A percentile compares a stretch with the other conserved stretches of the same genome.
These are phyloP conservation scores for Antennarius maculatus DNA, from an alignment of 2,797 vertebrate species.

Conservation along the genomic window DNA sequence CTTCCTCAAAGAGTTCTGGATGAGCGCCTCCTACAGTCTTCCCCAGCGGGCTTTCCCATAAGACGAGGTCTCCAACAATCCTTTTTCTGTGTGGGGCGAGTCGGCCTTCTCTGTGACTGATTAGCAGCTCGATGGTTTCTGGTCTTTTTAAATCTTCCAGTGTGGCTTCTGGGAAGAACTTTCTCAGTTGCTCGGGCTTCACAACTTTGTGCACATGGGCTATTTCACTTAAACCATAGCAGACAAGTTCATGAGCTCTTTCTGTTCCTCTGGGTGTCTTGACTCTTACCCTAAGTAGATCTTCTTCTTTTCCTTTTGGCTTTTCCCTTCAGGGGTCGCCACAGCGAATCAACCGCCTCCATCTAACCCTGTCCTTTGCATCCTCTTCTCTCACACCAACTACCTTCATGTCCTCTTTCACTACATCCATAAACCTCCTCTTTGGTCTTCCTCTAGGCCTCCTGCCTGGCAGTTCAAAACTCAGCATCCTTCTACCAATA, in stretches of 20 bases:
- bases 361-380: too few relatives aligned
- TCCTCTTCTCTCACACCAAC: too few relatives aligned
- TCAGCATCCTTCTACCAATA: too few relatives aligned
- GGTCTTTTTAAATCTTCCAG: neutral
- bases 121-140: neutral
- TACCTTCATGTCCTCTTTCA: too few relatives aligned
- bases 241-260: neutral
- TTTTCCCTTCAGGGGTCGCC: too few relatives aligned
- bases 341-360: too few relatives aligned
- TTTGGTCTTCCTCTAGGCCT: too few relatives aligned
- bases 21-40: neutral
- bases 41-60: neutral
- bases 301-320: too few relatives aligned
- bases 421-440: too few relatives aligned
- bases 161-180: neutral
- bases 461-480: too few relatives aligned
- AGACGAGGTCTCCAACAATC: neutral
- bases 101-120: neutral
- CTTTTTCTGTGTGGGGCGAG: neutral
- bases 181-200: neutral
- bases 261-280: neutral
- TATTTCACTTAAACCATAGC: constrained; percentile 3
- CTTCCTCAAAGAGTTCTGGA: neutral
- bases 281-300: too few relatives aligned
- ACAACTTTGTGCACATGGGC: neutral